Percentiles rank a stretch among this genome's conserved stretches.
Evolutionary conservation across 2,888 invertebrate genomes (phyloP).

Genomic region (Pristionchus japonicus): DNA sequence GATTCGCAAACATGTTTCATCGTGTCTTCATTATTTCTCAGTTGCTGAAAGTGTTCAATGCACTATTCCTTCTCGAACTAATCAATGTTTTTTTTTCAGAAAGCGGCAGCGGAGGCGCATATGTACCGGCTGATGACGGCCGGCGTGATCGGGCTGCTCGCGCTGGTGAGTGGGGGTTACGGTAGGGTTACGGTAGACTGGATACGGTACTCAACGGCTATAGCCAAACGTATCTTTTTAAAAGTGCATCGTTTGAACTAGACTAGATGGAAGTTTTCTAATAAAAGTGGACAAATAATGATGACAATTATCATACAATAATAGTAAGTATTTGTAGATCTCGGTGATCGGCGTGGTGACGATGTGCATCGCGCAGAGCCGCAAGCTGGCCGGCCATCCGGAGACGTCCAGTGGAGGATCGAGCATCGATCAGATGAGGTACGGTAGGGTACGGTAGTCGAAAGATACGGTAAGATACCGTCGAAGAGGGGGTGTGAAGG

Average conservation of each 20-base stretch:
- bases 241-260: too few relatives aligned
- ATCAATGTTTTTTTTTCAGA: background rate
- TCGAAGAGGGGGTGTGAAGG: background rate
- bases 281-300: too few relatives aligned
- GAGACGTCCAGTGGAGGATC: background rate
- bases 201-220: too few relatives aligned
- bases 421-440: constrained; percentile 5
- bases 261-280: too few relatives aligned
- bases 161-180: background rate
- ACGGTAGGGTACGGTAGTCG: too few relatives aligned
- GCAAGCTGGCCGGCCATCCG: background rate
- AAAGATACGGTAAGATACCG: background rate
- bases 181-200: too few relatives aligned
- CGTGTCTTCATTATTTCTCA: too few relatives aligned
- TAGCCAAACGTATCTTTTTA: too few relatives aligned
- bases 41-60: too few relatives aligned
- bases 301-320: background rate
- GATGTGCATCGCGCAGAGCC: constrained; percentile 1
- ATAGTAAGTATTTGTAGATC: background rate
- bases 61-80: background rate
- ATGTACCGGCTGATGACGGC: background rate
- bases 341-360: constrained; percentile 16
- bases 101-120: background rate
- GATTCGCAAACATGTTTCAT: too few relatives aligned
- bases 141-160: constrained; percentile 1